These are phyloP conservation scores for rat (Rattus norvegicus) DNA, from an alignment of 2,113 vertebrate genomes.

Conservation along the genomic window GRCr8 NC_086032.1:88412501-88413000, in stretches of 20 bases:
- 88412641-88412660: neutral
- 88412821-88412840: neutral
- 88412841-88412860: neutral
- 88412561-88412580: neutral
- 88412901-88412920: no score
- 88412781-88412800: neutral
- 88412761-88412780: neutral
- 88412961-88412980: neutral
- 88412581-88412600: neutral
- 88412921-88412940: neutral
- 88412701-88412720: neutral
- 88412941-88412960: neutral
- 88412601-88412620: neutral
- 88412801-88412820: neutral
- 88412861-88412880: neutral
- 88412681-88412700: neutral
- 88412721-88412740: neutral
- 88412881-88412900: neutral
- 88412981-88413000: neutral
- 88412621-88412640: neutral
- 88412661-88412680: neutral
- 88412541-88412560: neutral
- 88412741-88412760: neutral
- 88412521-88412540: neutral
- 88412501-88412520: no score